Percentiles rank a stretch among this genome's conserved stretches.
Evolutionary conservation across 2,888 invertebrate species (phyloP).

Genomic region (Elaeidobius kamerunicus): DNA sequence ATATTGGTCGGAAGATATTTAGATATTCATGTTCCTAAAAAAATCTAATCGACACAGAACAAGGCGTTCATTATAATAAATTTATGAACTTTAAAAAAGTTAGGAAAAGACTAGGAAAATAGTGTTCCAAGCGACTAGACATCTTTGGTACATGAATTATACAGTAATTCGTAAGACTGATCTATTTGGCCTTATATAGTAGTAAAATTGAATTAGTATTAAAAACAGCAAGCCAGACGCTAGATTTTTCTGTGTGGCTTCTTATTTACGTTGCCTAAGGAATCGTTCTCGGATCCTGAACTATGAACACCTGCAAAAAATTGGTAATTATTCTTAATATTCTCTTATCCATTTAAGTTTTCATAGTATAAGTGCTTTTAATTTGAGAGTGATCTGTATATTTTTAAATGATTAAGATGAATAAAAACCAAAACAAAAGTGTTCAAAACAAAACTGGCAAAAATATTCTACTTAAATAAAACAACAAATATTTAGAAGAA

Average conservation of each 20-base stretch:
- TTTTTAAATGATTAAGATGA: no score
- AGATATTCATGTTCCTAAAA: not conserved
- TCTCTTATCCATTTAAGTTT: no score
- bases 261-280: slow-evolving; percentile 48
- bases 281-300: slow-evolving; percentile 61
- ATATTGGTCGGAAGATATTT: slow-evolving; percentile 1
- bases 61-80: not conserved
- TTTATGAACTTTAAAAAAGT: no score
- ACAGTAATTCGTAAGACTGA: not conserved
- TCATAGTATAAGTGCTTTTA: no score
- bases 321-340: no score
- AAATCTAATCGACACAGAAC: slow-evolving; percentile 4
- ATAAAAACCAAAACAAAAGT: no score
- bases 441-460: not conserved
- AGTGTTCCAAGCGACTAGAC: not conserved
- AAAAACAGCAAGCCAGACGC: slow-evolving; percentile 35
- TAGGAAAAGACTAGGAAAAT: slow-evolving; percentile 4
- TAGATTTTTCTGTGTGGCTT: slow-evolving; percentile 43
- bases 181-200: not conserved
- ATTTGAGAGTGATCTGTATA: no score
- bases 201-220: slow-evolving; percentile 17
- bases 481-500: no score
- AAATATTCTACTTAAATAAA: no score
- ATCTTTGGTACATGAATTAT: slow-evolving; percentile 1
- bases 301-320: slow-evolving; percentile 41